Evolutionary conservation across 1,140 invertebrate species (phyloP).

Genomic region (Drosophila pandora): DNA sequence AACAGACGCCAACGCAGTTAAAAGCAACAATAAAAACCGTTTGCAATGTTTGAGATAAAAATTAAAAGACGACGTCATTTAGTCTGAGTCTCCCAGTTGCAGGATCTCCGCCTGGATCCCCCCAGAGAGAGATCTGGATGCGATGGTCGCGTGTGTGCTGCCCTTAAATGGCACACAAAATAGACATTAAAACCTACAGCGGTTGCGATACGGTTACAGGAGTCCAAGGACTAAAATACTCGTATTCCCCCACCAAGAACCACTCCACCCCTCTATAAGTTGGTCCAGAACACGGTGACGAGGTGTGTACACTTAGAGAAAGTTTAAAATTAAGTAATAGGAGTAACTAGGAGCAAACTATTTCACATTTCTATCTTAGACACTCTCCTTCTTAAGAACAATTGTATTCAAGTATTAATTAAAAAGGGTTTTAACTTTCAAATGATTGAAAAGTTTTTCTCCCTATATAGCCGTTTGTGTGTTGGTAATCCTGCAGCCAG

Average conservation of each 20-base stretch:
- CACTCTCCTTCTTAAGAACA: too few species aligned
- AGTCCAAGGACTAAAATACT: slow-evolving; percentile 4
- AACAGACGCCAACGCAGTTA: slow-evolving; percentile 75
- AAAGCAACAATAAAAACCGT: slow-evolving; percentile 81
- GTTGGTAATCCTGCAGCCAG: slow-evolving; percentile 24
- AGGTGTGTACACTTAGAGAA: slow-evolving; percentile 28
- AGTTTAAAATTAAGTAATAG: not conserved
- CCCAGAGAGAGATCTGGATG: slow-evolving; percentile 20
- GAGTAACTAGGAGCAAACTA: not conserved
- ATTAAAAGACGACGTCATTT: slow-evolving; percentile 82
- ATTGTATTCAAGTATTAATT: not conserved
- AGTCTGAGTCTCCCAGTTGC: slow-evolving; percentile 22
- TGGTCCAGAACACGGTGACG: slow-evolving; percentile 45
- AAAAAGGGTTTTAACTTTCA: too few species aligned
- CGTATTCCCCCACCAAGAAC: not conserved
- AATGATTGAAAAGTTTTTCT: not conserved
- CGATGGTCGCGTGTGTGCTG: slow-evolving; percentile 68
- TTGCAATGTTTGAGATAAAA: slow-evolving; percentile 82
- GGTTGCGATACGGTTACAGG: slow-evolving; percentile 38
- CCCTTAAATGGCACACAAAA: slow-evolving; percentile 76
- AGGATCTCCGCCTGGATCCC: slow-evolving; percentile 5
- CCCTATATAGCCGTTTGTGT: slow-evolving; percentile 2
- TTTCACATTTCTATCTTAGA: not conserved
- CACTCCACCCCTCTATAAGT: slow-evolving; percentile 14
- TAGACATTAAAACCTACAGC: slow-evolving; percentile 72